Evolutionary conservation across 92 coral and sea anemone species (phyloP).

Genomic region (Epizoanthus rinbou): DNA sequence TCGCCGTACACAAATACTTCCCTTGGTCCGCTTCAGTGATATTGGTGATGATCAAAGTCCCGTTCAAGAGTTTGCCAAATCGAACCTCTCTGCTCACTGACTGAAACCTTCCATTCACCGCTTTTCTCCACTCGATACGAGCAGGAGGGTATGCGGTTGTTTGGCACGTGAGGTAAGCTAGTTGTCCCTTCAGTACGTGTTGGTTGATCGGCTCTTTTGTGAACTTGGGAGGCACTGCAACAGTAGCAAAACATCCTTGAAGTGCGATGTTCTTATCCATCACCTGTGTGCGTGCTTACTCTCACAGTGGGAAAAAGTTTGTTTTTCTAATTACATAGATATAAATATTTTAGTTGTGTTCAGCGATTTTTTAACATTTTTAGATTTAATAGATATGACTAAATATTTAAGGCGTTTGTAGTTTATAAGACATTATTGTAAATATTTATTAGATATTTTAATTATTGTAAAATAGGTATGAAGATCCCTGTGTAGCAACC

Average conservation of each 20-base stretch:
- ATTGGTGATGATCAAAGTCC: slow-evolving; percentile 87
- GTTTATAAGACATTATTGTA: no score
- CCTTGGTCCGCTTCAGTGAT: slow-evolving; percentile 86
- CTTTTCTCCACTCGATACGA: slow-evolving; percentile 88
- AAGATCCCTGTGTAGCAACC: no score
- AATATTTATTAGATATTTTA: no score
- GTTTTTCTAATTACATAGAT: neutral
- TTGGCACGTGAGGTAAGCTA: slow-evolving; percentile 72
- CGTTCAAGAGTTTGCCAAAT: slow-evolving; percentile 73
- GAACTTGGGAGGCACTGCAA: slow-evolving; percentile 81
- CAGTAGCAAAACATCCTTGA: neutral
- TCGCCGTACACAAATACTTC: slow-evolving; percentile 71
- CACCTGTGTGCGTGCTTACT: no score
- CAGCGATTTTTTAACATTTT: no score
- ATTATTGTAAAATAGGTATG: no score
- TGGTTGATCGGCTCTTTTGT: slow-evolving; percentile 65
- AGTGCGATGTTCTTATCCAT: no score
- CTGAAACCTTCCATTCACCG: slow-evolving; percentile 53
- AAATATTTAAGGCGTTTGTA: no score
- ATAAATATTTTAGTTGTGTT: neutral
- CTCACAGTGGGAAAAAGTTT: no score
- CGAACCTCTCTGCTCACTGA: slow-evolving; percentile 71
- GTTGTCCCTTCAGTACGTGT: slow-evolving; percentile 76
- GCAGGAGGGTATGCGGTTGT: slow-evolving; percentile 90
- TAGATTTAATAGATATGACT: no score